Conservation (phyloP, 2,797 vertebrate species). For the Typhlichthys subterraneus region DNA sequence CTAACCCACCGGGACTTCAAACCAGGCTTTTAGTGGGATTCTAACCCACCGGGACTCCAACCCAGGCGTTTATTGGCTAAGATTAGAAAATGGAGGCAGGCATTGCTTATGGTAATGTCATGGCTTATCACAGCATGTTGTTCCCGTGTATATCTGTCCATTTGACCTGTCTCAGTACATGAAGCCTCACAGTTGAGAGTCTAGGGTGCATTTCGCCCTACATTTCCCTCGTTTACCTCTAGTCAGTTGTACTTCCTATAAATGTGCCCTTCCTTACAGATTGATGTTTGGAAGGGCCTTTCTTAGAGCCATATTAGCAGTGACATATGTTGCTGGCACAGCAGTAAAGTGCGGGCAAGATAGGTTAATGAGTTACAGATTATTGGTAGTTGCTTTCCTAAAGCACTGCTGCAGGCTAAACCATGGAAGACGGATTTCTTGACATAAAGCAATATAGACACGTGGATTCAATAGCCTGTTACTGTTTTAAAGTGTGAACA, state of each 20-base stretch:
- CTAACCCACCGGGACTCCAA: too few species aligned
- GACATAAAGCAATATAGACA: background rate
- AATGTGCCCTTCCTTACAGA: slow-evolving; percentile 53
- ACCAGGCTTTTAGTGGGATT: too few species aligned
- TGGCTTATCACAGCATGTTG: slow-evolving; percentile 57
- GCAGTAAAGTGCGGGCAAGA: slow-evolving; percentile 44
- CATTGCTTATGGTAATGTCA: slow-evolving; percentile 63
- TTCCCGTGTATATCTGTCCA: slow-evolving; percentile 36
- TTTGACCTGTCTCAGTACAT: slow-evolving; percentile 44
- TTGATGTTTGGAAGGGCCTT: slow-evolving; percentile 45
- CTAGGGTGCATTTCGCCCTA: slow-evolving; percentile 65
- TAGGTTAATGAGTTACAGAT: slow-evolving; percentile 66
- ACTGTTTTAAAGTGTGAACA: background rate
- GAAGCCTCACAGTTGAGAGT: slow-evolving; percentile 41
- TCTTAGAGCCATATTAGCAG: slow-evolving; percentile 39
- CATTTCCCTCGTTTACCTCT: slow-evolving; percentile 49
- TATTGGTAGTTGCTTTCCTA: slow-evolving; percentile 42
- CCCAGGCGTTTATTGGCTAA: slow-evolving; percentile 35
- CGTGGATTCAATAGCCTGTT: slow-evolving; percentile 25
- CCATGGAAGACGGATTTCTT: slow-evolving; percentile 6
- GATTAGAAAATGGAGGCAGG: slow-evolving; percentile 47
- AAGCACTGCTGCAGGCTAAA: slow-evolving; percentile 24
- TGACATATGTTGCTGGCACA: slow-evolving; percentile 62
- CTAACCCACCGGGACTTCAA: too few species aligned
- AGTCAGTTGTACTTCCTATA: slow-evolving; percentile 29